phyloP scores from a whole-genome alignment of 2,113 vertebrate genomes.

The Myiozetetes cayanensis region DNA sequence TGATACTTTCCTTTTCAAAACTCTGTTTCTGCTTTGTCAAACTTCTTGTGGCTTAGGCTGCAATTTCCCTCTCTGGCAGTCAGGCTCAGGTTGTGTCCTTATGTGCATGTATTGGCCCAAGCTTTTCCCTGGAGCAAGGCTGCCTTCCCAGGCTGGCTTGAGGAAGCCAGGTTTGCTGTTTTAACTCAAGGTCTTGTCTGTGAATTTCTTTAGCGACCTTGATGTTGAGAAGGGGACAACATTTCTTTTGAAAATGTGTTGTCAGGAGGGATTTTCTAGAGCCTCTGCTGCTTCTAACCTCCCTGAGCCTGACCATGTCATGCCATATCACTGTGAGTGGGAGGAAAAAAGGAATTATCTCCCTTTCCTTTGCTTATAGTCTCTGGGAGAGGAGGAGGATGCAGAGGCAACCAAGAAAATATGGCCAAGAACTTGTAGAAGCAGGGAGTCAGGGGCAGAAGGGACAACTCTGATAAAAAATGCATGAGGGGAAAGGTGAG shows the following conservation, averaged over 20 bases:
- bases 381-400: not conserved
- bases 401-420: not conserved
- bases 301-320: not conserved
- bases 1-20: not conserved
- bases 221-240: not conserved
- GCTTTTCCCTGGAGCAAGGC: not conserved
- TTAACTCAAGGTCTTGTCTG: not conserved
- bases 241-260: not conserved
- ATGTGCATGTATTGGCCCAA: rapidly evolving
- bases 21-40: not conserved
- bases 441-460: not conserved
- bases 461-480: not conserved
- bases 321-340: not conserved
- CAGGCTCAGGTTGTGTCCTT: not conserved
- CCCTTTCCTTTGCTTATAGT: not conserved
- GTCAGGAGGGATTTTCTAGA: not conserved
- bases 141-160: rapidly evolving
- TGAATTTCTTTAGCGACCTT: not conserved
- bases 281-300: not conserved
- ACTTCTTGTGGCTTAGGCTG: not conserved
- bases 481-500: not conserved
- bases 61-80: not conserved
- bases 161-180: not conserved
- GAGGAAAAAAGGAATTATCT: not conserved
- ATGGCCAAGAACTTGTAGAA: not conserved